Evolutionary conservation across 2,113 vertebrate species (phyloP), one percentile per base, ranked within the genome.

Genomic region (Glaucomys volans): DNA sequence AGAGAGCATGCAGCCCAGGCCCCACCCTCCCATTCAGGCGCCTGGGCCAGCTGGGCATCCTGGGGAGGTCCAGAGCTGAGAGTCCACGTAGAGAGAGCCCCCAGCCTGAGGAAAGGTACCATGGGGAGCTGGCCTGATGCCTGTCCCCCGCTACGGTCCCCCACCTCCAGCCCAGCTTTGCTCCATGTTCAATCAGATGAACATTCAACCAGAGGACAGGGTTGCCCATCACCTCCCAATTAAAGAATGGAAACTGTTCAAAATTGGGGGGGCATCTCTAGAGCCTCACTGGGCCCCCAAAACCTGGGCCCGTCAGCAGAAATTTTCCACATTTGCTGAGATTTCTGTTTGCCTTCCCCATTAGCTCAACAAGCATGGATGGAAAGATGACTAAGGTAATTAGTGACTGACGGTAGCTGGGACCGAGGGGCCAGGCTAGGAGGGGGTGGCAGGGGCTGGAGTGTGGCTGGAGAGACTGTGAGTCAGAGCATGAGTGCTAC

Each of bases 371-470:
- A 37, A 93, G 86, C 89, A 37, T 50, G 83, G 75, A 90, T 94
- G 92, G 91, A 96, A 94, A 96, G 96, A 97, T 97, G 97, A 96
- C 96, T 95, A 93, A 97, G 97, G 75, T 89, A n/a, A 94, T 98
- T 95, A 95, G 92, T 64, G 95, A 95, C 83, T 89, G 94, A 40
- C n/a, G 11, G 22, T 35, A 79, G 87, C 71, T 1, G 14, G 47
- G 93, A 92, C 80, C 26, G 42, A 91, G 86, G 42, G 86, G 80
- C 79, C 67, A 47, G 74, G 54, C 72, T 57, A 52, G 75, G 91
- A 40, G 6, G 3, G 71, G 80, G 66, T 3, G 6, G 35, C 91
- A 86, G 62, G 44, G 69, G 47, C 67, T 42, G 16, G 22, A 69
- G 92, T 24, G 35, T 22, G 54, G 50, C 95, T 67, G 22, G 42